phyloP scores from a whole-genome alignment of 2,797 vertebrate species.

The Rhynchonycteris naso region DNA sequence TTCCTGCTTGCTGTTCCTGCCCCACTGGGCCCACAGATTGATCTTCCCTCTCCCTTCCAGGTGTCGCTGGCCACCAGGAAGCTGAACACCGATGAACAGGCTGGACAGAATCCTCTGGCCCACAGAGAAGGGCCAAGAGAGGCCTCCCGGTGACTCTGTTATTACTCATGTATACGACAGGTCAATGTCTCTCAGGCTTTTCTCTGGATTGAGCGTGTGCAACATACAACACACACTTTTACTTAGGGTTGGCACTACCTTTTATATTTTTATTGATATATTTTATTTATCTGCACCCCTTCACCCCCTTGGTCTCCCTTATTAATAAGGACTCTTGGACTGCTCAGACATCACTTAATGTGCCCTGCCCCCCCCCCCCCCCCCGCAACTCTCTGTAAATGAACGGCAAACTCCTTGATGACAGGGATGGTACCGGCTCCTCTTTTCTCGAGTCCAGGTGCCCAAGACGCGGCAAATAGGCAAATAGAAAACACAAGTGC shows the following conservation, averaged over 20 bases:
- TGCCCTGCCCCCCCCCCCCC: too few species aligned
- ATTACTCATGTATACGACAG: not conserved
- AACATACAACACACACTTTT: not conserved
- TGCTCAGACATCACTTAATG: too few species aligned
- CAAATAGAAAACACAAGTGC: rapidly evolving
- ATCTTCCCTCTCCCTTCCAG: not conserved
- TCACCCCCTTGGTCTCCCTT: rapidly evolving
- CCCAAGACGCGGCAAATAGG: rapidly evolving
- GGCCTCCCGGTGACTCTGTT: rapidly evolving
- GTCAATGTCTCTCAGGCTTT: not conserved
- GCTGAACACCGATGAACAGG: rapidly evolving
- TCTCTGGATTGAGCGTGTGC: not conserved
- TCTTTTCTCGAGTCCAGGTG: rapidly evolving
- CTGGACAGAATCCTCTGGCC: rapidly evolving
- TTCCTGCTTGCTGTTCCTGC: rapidly evolving
- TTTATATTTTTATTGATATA: not conserved
- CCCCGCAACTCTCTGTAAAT: rapidly evolving
- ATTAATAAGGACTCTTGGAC: rapidly evolving
- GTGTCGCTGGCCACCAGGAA: not conserved
- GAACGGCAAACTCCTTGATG: not conserved
- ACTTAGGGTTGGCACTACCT: rapidly evolving
- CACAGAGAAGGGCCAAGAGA: rapidly evolving
- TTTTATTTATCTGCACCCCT: too few species aligned
- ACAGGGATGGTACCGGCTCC: rapidly evolving
- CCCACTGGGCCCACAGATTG: rapidly evolving